A percentile compares a stretch with the other conserved stretches of the same genome.
phyloP scores from a whole-genome alignment of 2,888 invertebrate genomes.

The Conops quadrifasciatus region DNA sequence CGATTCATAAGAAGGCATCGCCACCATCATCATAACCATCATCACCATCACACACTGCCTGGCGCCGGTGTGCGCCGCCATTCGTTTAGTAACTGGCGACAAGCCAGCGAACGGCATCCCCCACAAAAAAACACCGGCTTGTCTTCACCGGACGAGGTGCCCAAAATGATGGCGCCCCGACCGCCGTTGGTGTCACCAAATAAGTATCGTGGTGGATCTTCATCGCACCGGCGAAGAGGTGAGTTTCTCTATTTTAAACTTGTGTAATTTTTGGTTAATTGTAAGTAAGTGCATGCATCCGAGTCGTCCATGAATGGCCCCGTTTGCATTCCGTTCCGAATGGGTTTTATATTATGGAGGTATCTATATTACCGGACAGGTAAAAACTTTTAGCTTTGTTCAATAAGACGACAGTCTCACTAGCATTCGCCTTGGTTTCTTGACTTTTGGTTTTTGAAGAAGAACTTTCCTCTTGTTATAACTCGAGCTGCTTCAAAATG shows the following conservation, averaged over 20 bases:
- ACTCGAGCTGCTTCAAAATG: too few species aligned
- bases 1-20: too few species aligned
- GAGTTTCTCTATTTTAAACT: conserved; percentile 18
- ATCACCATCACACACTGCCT: conserved; percentile 60
- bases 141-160: conserved; percentile 63
- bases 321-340: neutral
- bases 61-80: conserved; percentile 60
- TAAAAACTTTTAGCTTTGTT: too few species aligned
- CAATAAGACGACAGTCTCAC: too few species aligned
- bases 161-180: conserved; percentile 64
- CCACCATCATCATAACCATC: conserved; percentile 35
- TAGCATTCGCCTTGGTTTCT: too few species aligned
- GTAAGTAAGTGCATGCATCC: neutral
- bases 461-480: too few species aligned
- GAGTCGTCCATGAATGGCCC: neutral
- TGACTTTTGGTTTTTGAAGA: too few species aligned
- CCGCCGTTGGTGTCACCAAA: conserved; percentile 60
- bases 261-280: conserved; percentile 16
- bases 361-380: too few species aligned
- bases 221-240: conserved; percentile 22
- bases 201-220: conserved; percentile 57
- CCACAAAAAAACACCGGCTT: conserved; percentile 45
- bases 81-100: conserved; percentile 63
- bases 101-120: conserved; percentile 50
- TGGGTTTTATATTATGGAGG: too few species aligned